Conservation (phyloP, 2,888 invertebrate genomes). For the Falcaria lacertinaria region DNA sequence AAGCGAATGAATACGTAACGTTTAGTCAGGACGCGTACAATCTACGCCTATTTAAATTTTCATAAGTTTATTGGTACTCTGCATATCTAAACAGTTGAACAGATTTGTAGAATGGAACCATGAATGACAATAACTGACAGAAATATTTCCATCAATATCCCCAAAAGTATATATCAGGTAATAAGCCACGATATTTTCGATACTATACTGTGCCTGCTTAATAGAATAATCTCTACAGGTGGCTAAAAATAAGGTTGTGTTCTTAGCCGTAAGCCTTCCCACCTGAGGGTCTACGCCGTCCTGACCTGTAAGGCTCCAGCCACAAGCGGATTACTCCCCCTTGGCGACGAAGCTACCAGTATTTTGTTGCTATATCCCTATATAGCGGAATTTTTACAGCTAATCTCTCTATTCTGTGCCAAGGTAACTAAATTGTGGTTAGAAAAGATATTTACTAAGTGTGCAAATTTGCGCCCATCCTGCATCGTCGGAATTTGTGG, state of each 20-base stretch:
- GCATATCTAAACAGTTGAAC: constrained; percentile 3
- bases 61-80: no score
- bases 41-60: no score
- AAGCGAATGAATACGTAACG: no score
- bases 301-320: constrained; percentile 27
- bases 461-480: no score
- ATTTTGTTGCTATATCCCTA: background rate
- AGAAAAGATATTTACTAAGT: no score
- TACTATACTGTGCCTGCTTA: background rate
- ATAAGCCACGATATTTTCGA: background rate
- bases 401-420: background rate
- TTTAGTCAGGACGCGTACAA: no score
- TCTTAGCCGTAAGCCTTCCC: constrained; percentile 1
- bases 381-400: background rate
- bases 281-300: constrained; percentile 13
- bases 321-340: constrained; percentile 47
- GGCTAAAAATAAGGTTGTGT: background rate
- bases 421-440: background rate
- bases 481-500: no score
- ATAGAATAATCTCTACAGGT: background rate
- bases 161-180: no score
- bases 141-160: constrained; percentile 8
- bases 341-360: background rate
- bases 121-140: background rate
- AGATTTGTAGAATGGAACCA: constrained; percentile 4